Evolutionary conservation across 2,797 vertebrate species (phyloP), one percentile per base, ranked within the genome.

Genomic region (Sebastes melanostomus): DNA sequence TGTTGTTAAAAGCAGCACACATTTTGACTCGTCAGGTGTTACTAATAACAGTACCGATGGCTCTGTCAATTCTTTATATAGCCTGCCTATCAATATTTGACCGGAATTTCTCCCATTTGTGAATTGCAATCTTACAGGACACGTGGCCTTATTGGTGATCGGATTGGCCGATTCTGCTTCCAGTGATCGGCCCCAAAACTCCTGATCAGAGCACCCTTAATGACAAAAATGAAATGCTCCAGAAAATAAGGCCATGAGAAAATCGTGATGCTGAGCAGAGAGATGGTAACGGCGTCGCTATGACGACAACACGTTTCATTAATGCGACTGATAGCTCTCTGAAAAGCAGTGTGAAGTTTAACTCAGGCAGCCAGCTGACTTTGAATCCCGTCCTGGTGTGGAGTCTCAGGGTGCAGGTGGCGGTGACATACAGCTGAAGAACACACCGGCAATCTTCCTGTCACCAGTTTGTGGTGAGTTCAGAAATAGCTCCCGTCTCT

Each of bases 401-500:
- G 20, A 24, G 77, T 85, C 75, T 63, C 59, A 55, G 36, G 77
- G 13, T 72, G 66, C 24, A 66, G 61, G 81, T 69, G 76, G 65
- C 22, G 32, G 69, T 74, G 75, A 65, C 71, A 42, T 18, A 9
- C 30, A 55, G 72, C 69, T 65, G 75, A 54, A 32, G 75, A 54
- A 29, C 65, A 72, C 65, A 62, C 52, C 70, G 72, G 62, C 74
- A 81, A 50, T 82, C 73, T 77, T 78, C n/a, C 70, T 77, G 76
- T 82, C 59, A 66, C 67, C 73, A 36, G 79, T 66, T 77, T 46
- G 68, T 71, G 32, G 32, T 58, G 54, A 62, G 72, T 80, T 88
- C 74, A 87, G 60, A 91, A 85, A 86, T 60, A 77, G 50, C 66
- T 75, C 34, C 46, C 29, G 56, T 71, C 24, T 61, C 24, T 61